These are phyloP conservation scores for Ochotona curzoniae DNA, from an alignment of 2,113 vertebrate species.

Conservation along the genomic window DNA sequence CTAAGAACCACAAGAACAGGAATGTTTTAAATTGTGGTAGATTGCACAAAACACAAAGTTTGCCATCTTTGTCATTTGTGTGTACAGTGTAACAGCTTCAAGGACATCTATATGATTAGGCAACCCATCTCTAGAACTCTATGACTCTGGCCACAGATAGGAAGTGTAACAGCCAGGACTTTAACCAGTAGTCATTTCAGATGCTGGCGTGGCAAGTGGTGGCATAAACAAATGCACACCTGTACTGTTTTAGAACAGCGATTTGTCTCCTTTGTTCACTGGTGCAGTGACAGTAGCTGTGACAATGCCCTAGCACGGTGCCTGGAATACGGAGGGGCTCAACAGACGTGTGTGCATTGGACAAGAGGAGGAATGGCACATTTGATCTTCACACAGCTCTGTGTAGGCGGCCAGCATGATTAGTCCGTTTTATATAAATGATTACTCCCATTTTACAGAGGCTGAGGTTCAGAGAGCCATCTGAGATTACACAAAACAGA, in stretches of 20 bases:
- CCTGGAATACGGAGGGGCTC: background rate
- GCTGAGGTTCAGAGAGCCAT: background rate
- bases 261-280: background rate
- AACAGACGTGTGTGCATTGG: background rate
- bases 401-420: background rate
- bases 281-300: no score
- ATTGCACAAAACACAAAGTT: background rate
- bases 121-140: background rate
- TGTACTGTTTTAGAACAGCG: no score
- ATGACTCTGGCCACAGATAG: no score
- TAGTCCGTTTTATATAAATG: background rate
- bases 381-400: background rate
- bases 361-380: background rate
- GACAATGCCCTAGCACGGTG: background rate
- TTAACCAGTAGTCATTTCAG: no score
- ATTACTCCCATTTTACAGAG: background rate
- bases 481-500: constrained; percentile 3
- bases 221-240: no score
- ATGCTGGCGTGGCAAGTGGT: no score
- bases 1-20: background rate
- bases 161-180: no score
- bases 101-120: background rate
- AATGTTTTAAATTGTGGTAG: background rate
- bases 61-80: background rate
- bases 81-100: background rate